Percentiles rank a stretch among this genome's conserved stretches.
Evolutionary conservation across 2,797 vertebrate species (phyloP).

Genomic region (Chaetophractus vellerosus): DNA sequence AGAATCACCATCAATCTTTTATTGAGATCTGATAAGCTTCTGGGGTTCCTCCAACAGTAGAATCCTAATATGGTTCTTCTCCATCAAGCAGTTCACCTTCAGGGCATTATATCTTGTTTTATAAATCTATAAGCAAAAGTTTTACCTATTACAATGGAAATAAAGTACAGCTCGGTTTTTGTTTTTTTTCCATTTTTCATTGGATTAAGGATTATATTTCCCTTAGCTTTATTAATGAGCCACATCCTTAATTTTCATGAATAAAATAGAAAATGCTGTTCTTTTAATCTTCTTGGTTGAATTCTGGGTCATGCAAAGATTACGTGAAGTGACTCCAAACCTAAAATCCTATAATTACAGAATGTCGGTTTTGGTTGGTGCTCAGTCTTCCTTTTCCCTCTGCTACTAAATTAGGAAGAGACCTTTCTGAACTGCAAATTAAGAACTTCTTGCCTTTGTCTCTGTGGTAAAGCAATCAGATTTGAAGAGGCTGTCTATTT

Average conservation of each 20-base stretch:
- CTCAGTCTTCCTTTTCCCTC: not conserved
- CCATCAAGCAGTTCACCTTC: not conserved
- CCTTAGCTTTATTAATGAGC: slow-evolving; percentile 42
- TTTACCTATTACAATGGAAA: slow-evolving; percentile 35
- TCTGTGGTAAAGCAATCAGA: slow-evolving; percentile 59
- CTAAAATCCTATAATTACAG: slow-evolving; percentile 71
- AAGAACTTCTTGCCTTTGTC: slow-evolving; percentile 29
- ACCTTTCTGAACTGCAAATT: slow-evolving; percentile 59
- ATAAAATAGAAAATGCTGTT: slow-evolving; percentile 68
- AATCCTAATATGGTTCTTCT: not conserved
- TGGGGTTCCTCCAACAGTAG: slow-evolving; percentile 20
- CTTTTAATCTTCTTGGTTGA: slow-evolving; percentile 76
- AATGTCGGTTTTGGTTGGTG: slow-evolving; percentile 49
- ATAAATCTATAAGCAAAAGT: slow-evolving; percentile 14
- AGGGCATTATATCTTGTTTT: not conserved
- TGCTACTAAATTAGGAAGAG: slow-evolving; percentile 42
- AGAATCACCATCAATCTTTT: slow-evolving; percentile 81
- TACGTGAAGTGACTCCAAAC: slow-evolving; percentile 75
- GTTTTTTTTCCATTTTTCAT: not conserved
- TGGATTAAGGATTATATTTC: not conserved
- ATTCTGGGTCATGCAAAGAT: slow-evolving; percentile 79
- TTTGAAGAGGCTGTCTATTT: slow-evolving; percentile 28
- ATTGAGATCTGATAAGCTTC: slow-evolving; percentile 82
- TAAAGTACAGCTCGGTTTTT: not conserved
- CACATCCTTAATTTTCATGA: slow-evolving; percentile 66